Evolutionary conservation across 2,888 invertebrate species (phyloP), one percentile per base, ranked within the genome.

Genomic region (Parasteatoda lunata): DNA sequence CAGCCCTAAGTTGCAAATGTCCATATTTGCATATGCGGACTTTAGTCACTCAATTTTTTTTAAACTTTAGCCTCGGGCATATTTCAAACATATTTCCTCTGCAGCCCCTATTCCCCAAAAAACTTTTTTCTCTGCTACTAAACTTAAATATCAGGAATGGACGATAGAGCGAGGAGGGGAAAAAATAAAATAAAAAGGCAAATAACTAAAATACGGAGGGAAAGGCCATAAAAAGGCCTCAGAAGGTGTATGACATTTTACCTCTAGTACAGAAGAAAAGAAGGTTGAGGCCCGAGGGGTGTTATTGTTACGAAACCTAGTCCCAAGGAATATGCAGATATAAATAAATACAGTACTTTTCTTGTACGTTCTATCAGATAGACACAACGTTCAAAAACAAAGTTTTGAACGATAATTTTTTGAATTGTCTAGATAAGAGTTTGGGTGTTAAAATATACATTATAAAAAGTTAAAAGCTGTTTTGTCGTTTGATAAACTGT

Each of bases 1-100:
- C 85, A 76, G 65, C 80, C 71, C 71, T 72, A 77, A 80, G 80
- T 86, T 80, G 76, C 80, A 86, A 86, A 77, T 86, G 85, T 80
- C 85, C 85, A 54, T 78, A 84, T 86, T 86, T 86, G 85, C 85
- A 86, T 86, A 81, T 48, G 76, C 68, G 80, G 80, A 86, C 85
- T 72, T 80, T 80, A 30, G 30, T 30, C 84, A 52, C 51, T 13
- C 13, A 54, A 75, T 76, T 64, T 80, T 80, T 59, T 81, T 86
- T 81, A 86, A 86, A 86, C 80, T 75, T 59, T 72, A 77, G 77
- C 85, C 85, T 49, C 54, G 49, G 85, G 85, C 79, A 51, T 68
- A 30, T 51, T 51, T 54, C 48, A 86, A 80, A 81, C 80, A 81
- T 86, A 86, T 86, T 86, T 86, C 77, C 70, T 69, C 51, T 65